phyloP scores from a whole-genome alignment of 2,113 vertebrate genomes.

The Petroica traversi region DNA sequence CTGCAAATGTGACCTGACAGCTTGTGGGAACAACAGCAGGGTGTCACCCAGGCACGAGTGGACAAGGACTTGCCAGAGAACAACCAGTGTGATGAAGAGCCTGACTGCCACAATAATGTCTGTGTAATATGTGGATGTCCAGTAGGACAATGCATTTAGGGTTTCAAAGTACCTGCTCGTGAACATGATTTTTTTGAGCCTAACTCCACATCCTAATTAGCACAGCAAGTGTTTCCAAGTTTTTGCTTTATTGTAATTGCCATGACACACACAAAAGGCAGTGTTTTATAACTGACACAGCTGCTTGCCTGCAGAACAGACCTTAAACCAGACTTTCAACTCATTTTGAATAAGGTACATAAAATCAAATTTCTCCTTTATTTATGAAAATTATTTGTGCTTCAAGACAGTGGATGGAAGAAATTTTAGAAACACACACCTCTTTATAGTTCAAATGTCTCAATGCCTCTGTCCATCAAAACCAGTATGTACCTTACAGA shows the following conservation, averaged over 20 bases:
- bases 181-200: not conserved
- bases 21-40: slow-evolving; percentile 9
- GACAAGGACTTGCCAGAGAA: slow-evolving; percentile 37
- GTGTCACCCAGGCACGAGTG: not conserved
- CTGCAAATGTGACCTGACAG: slow-evolving; percentile 40
- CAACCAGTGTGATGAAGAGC: not conserved
- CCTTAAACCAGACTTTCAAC: not conserved
- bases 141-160: not conserved
- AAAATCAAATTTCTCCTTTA: not conserved
- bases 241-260: not conserved
- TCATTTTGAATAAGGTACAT: not conserved
- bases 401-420: not conserved
- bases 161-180: not conserved
- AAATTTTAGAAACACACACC: not conserved
- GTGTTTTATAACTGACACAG: not conserved
- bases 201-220: not conserved
- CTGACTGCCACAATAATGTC: slow-evolving; percentile 1
- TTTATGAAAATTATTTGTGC: not conserved
- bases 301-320: not conserved
- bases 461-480: not conserved
- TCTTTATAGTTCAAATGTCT: not conserved
- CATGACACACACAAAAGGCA: not conserved
- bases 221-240: not conserved
- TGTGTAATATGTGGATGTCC: not conserved
- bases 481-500: not conserved